Conservation (phyloP, 2,888 invertebrate genomes). For the Epinotia nisella region DNA sequence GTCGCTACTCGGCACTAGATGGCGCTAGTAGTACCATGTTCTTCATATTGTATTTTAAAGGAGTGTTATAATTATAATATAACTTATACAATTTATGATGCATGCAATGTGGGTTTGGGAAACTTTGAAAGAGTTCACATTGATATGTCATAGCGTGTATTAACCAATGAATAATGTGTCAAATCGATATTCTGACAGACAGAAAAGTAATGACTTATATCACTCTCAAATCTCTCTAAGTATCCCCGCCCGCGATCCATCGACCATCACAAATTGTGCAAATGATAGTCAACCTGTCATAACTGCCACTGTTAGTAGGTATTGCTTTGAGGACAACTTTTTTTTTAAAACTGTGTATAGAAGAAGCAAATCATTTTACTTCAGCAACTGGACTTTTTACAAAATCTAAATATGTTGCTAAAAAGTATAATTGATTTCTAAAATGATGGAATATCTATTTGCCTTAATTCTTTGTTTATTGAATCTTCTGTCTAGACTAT, state of each 20-base stretch:
- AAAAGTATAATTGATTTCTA: not conserved
- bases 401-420: not conserved
- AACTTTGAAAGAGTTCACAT: not conserved
- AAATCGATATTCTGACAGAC: too few relatives aligned
- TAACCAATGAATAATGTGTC: too few relatives aligned
- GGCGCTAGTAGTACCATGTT: constrained; percentile 20
- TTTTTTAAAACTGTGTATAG: not conserved
- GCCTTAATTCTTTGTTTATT: not conserved
- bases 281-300: too few relatives aligned
- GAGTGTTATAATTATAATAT: too few relatives aligned
- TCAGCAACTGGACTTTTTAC: too few relatives aligned
- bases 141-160: too few relatives aligned
- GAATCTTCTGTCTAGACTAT: not conserved
- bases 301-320: not conserved
- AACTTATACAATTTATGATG: too few relatives aligned
- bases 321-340: constrained; percentile 1
- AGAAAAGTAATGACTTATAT: too few relatives aligned
- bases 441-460: not conserved
- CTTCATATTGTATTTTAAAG: not conserved
- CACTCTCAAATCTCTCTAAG: too few relatives aligned
- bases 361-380: not conserved
- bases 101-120: too few relatives aligned
- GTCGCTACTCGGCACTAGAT: constrained; percentile 12
- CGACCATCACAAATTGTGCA: too few relatives aligned
- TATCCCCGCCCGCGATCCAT: too few relatives aligned